phyloP scores from a whole-genome alignment of 2,113 vertebrate species.

The Sarotherodon lohbergeri region DNA sequence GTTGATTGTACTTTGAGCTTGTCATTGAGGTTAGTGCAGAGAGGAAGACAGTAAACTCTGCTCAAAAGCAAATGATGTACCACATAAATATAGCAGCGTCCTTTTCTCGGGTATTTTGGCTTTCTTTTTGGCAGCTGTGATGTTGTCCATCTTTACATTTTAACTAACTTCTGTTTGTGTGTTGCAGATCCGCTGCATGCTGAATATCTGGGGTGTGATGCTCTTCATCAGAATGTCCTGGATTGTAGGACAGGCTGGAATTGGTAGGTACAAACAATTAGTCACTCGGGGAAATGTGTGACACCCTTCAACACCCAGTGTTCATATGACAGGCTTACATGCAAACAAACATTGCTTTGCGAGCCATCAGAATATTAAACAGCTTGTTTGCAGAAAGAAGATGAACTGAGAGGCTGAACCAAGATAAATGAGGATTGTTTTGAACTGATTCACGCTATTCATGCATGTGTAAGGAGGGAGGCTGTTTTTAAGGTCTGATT shows the following conservation, averaged over 20 bases:
- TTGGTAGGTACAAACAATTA: slow-evolving; percentile 72
- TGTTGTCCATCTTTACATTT: background rate
- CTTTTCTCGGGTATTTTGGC: background rate
- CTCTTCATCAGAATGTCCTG: slow-evolving; percentile 96
- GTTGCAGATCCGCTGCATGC: slow-evolving; percentile 90
- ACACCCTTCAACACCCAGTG: background rate
- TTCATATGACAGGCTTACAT: background rate
- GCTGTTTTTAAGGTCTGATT: accelerated
- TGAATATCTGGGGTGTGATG: slow-evolving; percentile 99
- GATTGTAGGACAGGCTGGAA: slow-evolving; percentile 97
- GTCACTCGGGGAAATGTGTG: background rate
- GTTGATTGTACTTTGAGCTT: background rate
- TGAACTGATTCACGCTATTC: background rate
- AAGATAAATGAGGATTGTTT: background rate
- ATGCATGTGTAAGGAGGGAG: background rate
- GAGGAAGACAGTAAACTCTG: background rate
- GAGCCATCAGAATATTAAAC: background rate
- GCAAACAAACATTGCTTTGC: accelerated
- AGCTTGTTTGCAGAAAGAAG: background rate
- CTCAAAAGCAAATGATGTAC: background rate
- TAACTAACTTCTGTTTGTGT: background rate
- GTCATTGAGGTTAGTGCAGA: background rate
- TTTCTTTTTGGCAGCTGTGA: background rate
- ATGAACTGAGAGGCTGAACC: background rate
- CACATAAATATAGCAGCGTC: background rate